A percentile compares a stretch with the other conserved stretches of the same genome.
Evolutionary conservation across 2,888 invertebrate genomes (phyloP).

Genomic region (Alentia gelatinosa): DNA sequence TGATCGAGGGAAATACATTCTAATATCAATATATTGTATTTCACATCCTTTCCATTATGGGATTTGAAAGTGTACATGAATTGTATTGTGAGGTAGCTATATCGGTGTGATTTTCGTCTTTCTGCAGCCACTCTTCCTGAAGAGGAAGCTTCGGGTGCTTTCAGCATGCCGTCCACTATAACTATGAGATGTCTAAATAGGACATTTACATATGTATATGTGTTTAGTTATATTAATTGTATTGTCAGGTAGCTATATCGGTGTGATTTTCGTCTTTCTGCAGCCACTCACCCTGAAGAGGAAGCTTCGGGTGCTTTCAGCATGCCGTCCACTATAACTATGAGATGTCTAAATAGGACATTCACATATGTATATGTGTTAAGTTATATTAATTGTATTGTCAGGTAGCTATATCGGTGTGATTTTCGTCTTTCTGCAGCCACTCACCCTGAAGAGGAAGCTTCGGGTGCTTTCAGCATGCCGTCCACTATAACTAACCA

Average conservation of each 20-base stretch:
- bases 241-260: no score
- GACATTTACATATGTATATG: no score
- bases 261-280: not conserved
- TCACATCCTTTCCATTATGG: no score
- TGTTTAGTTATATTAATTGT: no score
- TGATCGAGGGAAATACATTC: not conserved
- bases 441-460: slow-evolving; percentile 57
- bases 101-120: not conserved
- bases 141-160: slow-evolving; percentile 58
- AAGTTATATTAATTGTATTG: no score
- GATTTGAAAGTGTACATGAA: no score
- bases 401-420: no score
- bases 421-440: slow-evolving; percentile 15
- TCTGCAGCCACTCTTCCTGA: slow-evolving; percentile 53
- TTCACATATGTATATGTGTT: no score
- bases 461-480: slow-evolving; percentile 55
- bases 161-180: slow-evolving; percentile 54
- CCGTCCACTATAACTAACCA: slow-evolving; percentile 45
- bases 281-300: slow-evolving; percentile 55
- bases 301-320: slow-evolving; percentile 56
- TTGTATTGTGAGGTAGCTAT: no score
- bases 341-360: no score
- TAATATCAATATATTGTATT: not conserved
- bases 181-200: no score
- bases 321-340: no score